Evolutionary conservation across 2,888 invertebrate species (phyloP).

Genomic region (Sminthurinus aureus): DNA sequence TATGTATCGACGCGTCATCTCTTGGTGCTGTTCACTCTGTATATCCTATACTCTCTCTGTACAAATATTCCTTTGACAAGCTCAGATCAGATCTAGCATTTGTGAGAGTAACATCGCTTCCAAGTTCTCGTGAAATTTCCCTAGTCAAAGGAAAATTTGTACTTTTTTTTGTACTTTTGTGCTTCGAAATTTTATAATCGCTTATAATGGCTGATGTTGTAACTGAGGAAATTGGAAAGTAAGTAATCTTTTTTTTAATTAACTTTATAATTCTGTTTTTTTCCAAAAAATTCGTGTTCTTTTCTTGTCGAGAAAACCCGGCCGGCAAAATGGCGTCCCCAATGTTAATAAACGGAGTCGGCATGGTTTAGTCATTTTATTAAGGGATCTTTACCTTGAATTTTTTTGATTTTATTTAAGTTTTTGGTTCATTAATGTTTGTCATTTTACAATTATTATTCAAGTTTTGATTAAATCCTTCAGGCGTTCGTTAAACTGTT

Average conservation of each 20-base stretch:
- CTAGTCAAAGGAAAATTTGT: slow-evolving; percentile 13
- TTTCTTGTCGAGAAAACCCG: neutral
- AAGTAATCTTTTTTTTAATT: slow-evolving; percentile 18
- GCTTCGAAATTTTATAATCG: slow-evolving; percentile 29
- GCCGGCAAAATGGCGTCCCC: slow-evolving; percentile 33
- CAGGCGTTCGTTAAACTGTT: neutral
- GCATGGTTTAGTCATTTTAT: slow-evolving; percentile 1
- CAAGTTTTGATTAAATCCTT: no score
- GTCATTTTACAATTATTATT: neutral
- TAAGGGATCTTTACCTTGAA: neutral
- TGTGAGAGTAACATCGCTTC: no score
- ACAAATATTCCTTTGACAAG: no score
- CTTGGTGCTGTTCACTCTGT: no score
- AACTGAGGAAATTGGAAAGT: slow-evolving; percentile 33
- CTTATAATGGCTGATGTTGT: slow-evolving; percentile 42
- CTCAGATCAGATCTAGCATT: no score
- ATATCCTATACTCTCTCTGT: no score
- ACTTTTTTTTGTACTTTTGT: slow-evolving; percentile 28
- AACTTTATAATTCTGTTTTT: no score
- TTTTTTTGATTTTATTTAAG: neutral
- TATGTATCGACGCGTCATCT: no score
- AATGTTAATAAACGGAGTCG: slow-evolving; percentile 25
- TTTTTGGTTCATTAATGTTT: neutral
- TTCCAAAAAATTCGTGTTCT: neutral
- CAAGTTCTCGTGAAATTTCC: neutral